These are phyloP conservation scores for Magallana ariakensis DNA, from an alignment of 1,140 invertebrate species.

Conservation along the genomic window DNA sequence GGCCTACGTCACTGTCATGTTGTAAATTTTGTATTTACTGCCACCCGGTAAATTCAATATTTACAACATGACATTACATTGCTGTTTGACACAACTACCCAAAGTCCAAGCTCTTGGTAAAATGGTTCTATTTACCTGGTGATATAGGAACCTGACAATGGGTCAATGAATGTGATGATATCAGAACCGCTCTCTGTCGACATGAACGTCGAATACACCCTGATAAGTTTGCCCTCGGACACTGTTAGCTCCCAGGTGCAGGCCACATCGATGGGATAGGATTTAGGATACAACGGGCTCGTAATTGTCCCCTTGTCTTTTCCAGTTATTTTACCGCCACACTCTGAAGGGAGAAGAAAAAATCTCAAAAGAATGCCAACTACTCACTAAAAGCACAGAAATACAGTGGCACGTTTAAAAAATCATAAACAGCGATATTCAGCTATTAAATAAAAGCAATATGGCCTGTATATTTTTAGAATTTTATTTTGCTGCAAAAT, in stretches of 20 bases:
- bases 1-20: no score
- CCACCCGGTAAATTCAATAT: no score
- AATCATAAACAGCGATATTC: no score
- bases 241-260: background rate
- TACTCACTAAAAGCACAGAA: background rate
- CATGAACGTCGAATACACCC: background rate
- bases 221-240: background rate
- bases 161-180: background rate
- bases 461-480: no score
- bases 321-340: background rate
- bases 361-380: background rate
- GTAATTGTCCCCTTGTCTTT: background rate
- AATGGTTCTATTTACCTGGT: no score
- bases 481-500: no score
- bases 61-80: no score
- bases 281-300: background rate
- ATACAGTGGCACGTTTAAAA: background rate
- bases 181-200: background rate
- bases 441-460: no score
- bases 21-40: no score
- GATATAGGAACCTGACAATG: background rate
- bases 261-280: background rate
- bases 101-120: no score
- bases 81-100: no score
- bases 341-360: background rate